Evolutionary conservation across 2,888 invertebrate genomes (phyloP).

Genomic region (Acleris cristana): DNA sequence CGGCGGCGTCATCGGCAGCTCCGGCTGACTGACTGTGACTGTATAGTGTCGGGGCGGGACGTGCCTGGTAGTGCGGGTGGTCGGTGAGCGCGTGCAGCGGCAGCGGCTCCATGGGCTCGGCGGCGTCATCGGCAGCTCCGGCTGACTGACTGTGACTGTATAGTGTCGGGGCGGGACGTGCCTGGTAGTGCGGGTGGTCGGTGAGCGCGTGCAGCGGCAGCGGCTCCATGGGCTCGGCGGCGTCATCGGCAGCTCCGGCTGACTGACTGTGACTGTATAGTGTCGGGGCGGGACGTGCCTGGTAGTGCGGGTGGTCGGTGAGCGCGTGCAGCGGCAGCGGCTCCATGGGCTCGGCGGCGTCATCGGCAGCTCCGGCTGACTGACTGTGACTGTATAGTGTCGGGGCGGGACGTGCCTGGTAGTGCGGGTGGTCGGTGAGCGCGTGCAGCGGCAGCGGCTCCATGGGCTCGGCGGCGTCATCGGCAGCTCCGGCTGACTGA

Average conservation of each 20-base stretch:
- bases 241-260: too few relatives aligned
- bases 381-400: too few relatives aligned
- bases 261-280: too few relatives aligned
- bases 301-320: slow-evolving; percentile 62
- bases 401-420: slow-evolving; percentile 57
- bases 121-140: too few relatives aligned
- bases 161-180: slow-evolving; percentile 36
- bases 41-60: neutral
- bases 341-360: slow-evolving; percentile 57
- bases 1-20: too few relatives aligned
- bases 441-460: slow-evolving; percentile 62
- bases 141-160: too few relatives aligned
- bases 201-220: slow-evolving; percentile 57
- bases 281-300: slow-evolving; percentile 50
- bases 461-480: slow-evolving; percentile 54
- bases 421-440: slow-evolving; percentile 58
- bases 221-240: slow-evolving; percentile 61
- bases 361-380: too few relatives aligned
- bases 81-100: slow-evolving; percentile 57
- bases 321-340: slow-evolving; percentile 59
- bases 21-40: too few relatives aligned
- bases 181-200: slow-evolving; percentile 67
- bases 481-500: too few relatives aligned
- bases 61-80: slow-evolving; percentile 67
- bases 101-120: slow-evolving; percentile 62